phyloP scores from a whole-genome alignment of 2,113 vertebrate species.

The Petrocephalus zakoni region DNA sequence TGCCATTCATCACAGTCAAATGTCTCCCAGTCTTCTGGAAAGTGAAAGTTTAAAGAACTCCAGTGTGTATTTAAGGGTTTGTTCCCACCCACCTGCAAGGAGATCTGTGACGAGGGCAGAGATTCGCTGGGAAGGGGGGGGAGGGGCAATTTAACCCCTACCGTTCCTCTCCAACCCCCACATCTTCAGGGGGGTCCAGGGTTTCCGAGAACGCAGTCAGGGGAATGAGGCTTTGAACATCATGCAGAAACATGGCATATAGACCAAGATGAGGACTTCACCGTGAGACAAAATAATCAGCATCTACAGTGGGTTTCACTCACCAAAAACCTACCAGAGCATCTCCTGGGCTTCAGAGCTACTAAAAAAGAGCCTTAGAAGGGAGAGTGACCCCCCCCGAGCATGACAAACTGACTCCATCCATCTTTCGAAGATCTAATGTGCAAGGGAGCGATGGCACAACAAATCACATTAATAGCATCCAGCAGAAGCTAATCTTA shows the following conservation, averaged over 20 bases:
- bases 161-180: too few relatives aligned
- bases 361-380: background rate
- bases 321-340: background rate
- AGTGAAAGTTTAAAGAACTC: background rate
- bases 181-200: background rate
- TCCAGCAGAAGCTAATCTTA: slow-evolving; percentile 2
- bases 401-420: background rate
- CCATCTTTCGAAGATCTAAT: background rate
- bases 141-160: too few relatives aligned
- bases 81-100: too few relatives aligned
- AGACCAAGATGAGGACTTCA: background rate
- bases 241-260: background rate
- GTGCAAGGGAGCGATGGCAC: background rate
- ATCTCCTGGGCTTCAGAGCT: background rate
- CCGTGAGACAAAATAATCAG: background rate
- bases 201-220: background rate
- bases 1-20: background rate
- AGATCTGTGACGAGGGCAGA: background rate
- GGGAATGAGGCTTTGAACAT: background rate
- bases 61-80: background rate
- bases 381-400: background rate
- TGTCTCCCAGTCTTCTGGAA: background rate
- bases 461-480: background rate
- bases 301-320: background rate
- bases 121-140: too few relatives aligned